A percentile compares a stretch with the other conserved stretches of the same genome.
Conservation (phyloP, 1,140 invertebrate species). For the Zelostemma sp. region DNA sequence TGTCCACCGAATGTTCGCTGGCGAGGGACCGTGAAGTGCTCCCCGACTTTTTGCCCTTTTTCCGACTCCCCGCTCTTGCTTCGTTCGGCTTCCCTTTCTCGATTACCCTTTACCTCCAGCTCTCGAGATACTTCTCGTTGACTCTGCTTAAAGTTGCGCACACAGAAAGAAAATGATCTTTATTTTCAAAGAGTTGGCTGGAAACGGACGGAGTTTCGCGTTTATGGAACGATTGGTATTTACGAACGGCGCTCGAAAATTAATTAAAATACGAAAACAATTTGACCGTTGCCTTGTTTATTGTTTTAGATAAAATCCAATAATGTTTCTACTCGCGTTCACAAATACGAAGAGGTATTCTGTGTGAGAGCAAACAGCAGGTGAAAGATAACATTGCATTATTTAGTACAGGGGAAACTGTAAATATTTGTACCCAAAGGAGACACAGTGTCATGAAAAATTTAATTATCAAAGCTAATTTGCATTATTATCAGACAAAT, state of each 20-base stretch:
- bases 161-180: conserved; percentile 1
- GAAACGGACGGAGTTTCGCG: not conserved
- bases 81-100: not conserved
- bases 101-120: not conserved
- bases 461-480: not conserved
- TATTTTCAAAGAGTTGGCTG: not conserved
- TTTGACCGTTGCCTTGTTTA: no score
- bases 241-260: not conserved
- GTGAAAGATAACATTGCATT: no score
- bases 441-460: not conserved
- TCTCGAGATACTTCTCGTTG: not conserved
- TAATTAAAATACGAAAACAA: not conserved
- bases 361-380: no score
- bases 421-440: not conserved
- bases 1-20: conserved; percentile 55
- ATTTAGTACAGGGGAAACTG: not conserved
- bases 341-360: no score
- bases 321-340: no score
- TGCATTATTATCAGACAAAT: not conserved
- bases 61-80: not conserved
- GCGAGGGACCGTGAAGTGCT: conserved; percentile 11
- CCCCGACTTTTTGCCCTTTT: conserved; percentile 3
- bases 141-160: not conserved
- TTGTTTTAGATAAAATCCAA: no score
- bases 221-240: not conserved